Evolutionary conservation across 2,797 vertebrate species (phyloP).

Genomic region (Sphenopsis melanotis): DNA sequence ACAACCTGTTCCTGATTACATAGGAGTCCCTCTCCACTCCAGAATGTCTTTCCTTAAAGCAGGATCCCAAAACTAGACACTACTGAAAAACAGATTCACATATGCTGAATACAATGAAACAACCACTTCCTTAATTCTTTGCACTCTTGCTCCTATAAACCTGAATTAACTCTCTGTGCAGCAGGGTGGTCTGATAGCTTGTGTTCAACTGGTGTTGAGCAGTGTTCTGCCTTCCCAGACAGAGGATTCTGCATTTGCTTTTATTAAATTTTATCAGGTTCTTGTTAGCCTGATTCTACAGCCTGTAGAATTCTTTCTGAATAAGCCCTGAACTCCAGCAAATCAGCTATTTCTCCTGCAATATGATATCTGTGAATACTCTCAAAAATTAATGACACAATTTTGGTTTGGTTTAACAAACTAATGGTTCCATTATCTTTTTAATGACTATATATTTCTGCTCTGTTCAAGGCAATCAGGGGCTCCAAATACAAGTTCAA

Average conservation of each 20-base stretch:
- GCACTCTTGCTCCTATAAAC: background rate
- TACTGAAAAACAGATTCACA: background rate
- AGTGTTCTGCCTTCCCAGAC: background rate
- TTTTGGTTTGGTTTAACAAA: background rate
- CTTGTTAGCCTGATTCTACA: background rate
- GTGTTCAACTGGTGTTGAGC: background rate
- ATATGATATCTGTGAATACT: background rate
- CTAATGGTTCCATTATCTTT: background rate
- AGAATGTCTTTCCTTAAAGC: background rate
- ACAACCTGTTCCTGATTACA: background rate
- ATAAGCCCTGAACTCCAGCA: background rate
- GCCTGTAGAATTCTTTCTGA: background rate
- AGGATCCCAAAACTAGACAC: background rate
- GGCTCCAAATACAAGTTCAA: background rate
- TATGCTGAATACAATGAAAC: background rate
- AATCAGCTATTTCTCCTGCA: background rate
- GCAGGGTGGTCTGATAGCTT: background rate
- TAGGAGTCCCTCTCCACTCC: fast-evolving
- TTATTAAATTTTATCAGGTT: background rate
- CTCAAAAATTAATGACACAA: background rate
- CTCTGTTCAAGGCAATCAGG: background rate
- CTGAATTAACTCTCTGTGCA: background rate
- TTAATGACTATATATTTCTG: background rate
- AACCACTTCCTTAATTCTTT: background rate
- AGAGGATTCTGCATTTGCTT: background rate